Base-by-base conservation (phyloP, 2,113 vertebrate species). In the Shinisaurus crocodilurus region DNA sequence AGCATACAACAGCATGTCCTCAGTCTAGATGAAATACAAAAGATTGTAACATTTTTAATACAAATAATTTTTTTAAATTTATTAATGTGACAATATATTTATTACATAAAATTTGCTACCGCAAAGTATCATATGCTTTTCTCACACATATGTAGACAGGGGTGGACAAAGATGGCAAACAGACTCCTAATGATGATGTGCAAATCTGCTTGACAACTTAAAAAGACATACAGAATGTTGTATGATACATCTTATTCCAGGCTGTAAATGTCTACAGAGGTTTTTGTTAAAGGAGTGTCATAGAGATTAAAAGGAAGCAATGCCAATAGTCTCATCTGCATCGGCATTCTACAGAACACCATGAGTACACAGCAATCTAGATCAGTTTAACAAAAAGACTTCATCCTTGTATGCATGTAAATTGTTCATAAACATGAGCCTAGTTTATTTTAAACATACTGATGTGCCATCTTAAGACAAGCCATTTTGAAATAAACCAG, bases 91-190 rank as follows among this genome's bases (percentile, higher is more conserved):
- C 96, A 95, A 96, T 96, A 97, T 98, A 98, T 96, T 98, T 97
- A 96, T 98, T 98, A 98, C 98, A 98, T 98, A 98, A 98, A 99
- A 98, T 98, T 97, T 98, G 98, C 98, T 98, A 98, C 97, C 98
- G 98, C 97, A 98, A 98, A 98, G 97, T 98, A 98, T 97, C 96
- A 96, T 96, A 97, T 97, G 97, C 95, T 97, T 98, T 96, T 97
- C 97, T 98, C 98, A 97, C 97, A 98, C 98, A 96, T 97, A 98
- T 95, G 97, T 98, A 98, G 98, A 97, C 97, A 97, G 96, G 97
- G 93, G 96, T 97, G 97, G 96, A 97, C 95, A 96, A 98, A 97
- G 96, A 97, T 95, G 97, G 95, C 96, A 95, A 94, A 96, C 97
- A 97, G 96, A 96, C 94, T 97, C 96, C 96, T 97, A 96, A 97